Evolutionary conservation across 2,888 invertebrate genomes (phyloP), one percentile per base, ranked within the genome.

Genomic region (Pedicia rivosa): DNA sequence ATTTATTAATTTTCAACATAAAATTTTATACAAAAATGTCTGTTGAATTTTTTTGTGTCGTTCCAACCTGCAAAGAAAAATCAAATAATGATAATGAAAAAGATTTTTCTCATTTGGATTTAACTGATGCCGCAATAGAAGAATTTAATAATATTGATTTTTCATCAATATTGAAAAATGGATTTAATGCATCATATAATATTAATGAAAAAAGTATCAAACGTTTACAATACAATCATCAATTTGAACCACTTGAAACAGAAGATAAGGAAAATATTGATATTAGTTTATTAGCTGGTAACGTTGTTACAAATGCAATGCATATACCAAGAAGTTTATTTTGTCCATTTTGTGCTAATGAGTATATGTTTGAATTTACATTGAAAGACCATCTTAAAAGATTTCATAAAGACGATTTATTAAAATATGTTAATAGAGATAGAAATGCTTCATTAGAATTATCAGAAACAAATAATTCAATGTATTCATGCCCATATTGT

Each of bases 291-390:
- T 29, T 39, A 7, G 40, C 40, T 12, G 34, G 34, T 6, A 12
- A 31, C 7, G 37, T 43, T 26, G 40, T 40, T n/a, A 37, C 41
- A 14, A 39, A 41, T 35, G 41, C 43, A 26, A 13, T 38, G 17
- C 42, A 43, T 5, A 40, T 43, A 4, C 41, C 44, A 6, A 27
- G 42, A 29, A 40, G 41, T 16, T 26, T 44, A 10, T 44, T 40
- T 35, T 47, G 47, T 40, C 44, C 44, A 22, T 46, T 42, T 25
- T 47, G 47, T 39, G 41, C 41, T 17, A 40, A 46, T 15, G 45
- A 44, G 20, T 47, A 41, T 36, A 39, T 46, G 35, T 47, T 47
- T 40, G 47, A 47, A 27, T 47, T 46, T 28, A 44, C 44, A 2
- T 32, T 47, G 4, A 44, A 44, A 30, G 43, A 46, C 27, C 47